Conservation (phyloP, 2,888 invertebrate genomes). For the Cataglyphis livida region DNA sequence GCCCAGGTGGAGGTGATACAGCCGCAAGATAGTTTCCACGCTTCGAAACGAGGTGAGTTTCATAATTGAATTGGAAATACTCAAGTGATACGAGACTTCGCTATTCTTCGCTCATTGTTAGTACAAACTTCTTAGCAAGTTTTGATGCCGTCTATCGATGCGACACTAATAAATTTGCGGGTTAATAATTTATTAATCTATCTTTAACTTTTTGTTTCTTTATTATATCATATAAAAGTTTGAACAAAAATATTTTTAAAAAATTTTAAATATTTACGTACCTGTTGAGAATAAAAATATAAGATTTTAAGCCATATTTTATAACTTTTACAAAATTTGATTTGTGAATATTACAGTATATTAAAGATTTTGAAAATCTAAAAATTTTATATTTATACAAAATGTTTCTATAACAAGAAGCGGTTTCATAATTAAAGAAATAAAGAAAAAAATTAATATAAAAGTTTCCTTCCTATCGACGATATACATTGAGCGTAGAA, state of each 20-base stretch:
- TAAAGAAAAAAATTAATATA: background rate
- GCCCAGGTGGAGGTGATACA: slow-evolving; percentile 96
- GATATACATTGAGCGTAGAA: background rate
- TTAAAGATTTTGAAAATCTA: background rate
- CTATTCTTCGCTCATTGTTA: background rate
- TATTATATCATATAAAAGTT: background rate
- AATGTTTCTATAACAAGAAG: background rate
- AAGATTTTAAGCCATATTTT: background rate
- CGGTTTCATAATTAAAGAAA: background rate
- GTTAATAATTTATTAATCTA: background rate
- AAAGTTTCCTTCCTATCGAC: background rate
- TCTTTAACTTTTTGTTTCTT: background rate
- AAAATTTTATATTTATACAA: background rate
- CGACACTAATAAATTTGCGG: background rate
- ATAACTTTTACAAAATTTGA: background rate
- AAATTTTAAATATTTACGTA: background rate
- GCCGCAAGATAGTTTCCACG: slow-evolving; percentile 97
- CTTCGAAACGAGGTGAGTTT: slow-evolving; percentile 94
- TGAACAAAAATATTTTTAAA: background rate
- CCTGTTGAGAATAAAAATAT: background rate
- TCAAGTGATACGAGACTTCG: background rate
- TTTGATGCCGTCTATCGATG: background rate
- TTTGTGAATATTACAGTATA: background rate
- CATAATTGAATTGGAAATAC: slow-evolving; percentile 47
- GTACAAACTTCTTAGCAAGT: background rate